These are phyloP conservation scores for Drosophila neotestacea DNA, from an alignment of 2,888 invertebrate species.

Conservation along the genomic window DNA sequence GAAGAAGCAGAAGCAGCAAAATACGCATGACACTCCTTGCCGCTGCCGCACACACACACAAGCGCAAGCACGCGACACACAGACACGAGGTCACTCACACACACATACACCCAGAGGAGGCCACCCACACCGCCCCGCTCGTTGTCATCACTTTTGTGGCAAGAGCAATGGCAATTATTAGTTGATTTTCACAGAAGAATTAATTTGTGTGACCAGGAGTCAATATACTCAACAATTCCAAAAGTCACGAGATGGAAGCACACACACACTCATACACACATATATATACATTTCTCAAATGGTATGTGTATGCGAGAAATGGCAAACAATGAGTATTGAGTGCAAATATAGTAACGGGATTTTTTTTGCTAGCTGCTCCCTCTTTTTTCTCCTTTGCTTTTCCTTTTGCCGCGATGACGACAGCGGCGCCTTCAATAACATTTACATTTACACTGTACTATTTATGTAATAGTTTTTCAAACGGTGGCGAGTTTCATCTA, in stretches of 20 bases:
- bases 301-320: conserved; percentile 38
- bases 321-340: conserved; percentile 56
- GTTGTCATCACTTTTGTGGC: conserved; percentile 25
- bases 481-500: conserved; percentile 57
- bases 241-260: conserved; percentile 63
- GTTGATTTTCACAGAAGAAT: conserved; percentile 69
- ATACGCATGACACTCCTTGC: conserved; percentile 80
- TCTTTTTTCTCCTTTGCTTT: conserved; percentile 47
- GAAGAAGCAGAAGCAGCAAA: conserved; percentile 50
- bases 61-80: conserved; percentile 68
- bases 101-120: conserved; percentile 35
- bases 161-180: conserved; percentile 62
- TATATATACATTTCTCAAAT: conserved; percentile 5
- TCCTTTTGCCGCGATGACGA: conserved; percentile 73
- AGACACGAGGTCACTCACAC: conserved; percentile 77
- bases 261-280: conserved; percentile 21
- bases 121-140: conserved; percentile 38
- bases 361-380: conserved; percentile 51
- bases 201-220: conserved; percentile 59
- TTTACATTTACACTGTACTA: conserved; percentile 78
- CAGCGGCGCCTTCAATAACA: conserved; percentile 78
- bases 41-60: conserved; percentile 64
- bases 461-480: conserved; percentile 77
- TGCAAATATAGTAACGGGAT: conserved; percentile 64
- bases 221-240: conserved; percentile 62